Evolutionary conservation across 2,797 vertebrate genomes (phyloP), one percentile per base, ranked within the genome.

Genomic region (Sebastes matsubarae): DNA sequence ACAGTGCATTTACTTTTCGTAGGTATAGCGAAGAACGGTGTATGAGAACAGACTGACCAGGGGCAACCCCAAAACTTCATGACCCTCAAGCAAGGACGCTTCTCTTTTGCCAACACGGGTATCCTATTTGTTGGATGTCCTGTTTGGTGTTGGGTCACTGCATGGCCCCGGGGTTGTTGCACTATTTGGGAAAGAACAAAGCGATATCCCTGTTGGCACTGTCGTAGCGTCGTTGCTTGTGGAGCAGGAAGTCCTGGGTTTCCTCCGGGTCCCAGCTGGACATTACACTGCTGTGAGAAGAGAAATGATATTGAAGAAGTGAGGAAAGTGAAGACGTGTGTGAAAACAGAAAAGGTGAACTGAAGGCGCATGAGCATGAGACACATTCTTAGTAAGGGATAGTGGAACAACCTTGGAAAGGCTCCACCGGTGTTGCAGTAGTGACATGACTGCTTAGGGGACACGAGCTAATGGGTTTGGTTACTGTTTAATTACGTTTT

Each of bases 161-260:
- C 4, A 30, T 52, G 22, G 32, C 30, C 59, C 9, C 32, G 8
- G 27, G 63, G 58, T 76, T 59, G 20, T 50, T 64, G 4, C n/a
- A 50, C 22, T 68, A 24, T 79, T 78, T 75, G 32, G 55, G 63
- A 86, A 36, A 54, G 72, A 78, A 84, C 14, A 87, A n/a, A 27
- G 18, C 6, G 38, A 77, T 79, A 79, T 63, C 57, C 58, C 36
- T 61, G 12, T 65, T 90, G 84, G 80, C 78, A 79, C 24, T 57
- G 25, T 22, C 10, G 42, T 57, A 11, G 50, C 6, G 8, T 60
- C 20, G 25, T 67, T 72, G 61, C 58, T 80, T 68, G 38, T 27
- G n/a, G 57, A 69, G 36, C 50, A 81, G 75, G 68, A 87, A 68
- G 73, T 80, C 55, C 54, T 74, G 18, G 50, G 72, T 87, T 84